Conservation (phyloP, 1,140 invertebrate genomes). For the Nephila pilipes region DNA sequence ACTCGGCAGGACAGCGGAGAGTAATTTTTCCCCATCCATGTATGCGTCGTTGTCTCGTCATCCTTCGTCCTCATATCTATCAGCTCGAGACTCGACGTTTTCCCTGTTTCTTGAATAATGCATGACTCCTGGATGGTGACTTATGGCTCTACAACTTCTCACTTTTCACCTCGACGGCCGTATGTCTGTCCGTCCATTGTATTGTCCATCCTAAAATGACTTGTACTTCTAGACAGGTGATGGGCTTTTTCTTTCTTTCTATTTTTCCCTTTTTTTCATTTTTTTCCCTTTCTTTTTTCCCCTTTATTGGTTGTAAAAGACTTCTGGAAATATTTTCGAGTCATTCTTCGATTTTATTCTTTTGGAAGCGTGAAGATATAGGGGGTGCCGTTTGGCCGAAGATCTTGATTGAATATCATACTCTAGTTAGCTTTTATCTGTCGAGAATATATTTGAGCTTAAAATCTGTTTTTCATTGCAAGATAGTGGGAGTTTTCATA, state of each 20-base stretch:
- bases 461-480: no score
- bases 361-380: no score
- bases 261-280: neutral
- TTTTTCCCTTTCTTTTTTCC: neutral
- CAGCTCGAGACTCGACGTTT: neutral
- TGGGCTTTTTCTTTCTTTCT: slow-evolving; percentile 13
- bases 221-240: slow-evolving; percentile 13
- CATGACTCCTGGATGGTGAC: slow-evolving; percentile 66
- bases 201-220: neutral
- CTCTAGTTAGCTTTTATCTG: no score
- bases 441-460: no score
- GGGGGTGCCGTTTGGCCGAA: no score
- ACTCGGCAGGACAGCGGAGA: slow-evolving; percentile 51
- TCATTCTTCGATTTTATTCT: neutral
- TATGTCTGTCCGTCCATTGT: slow-evolving; percentile 54
- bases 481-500: no score
- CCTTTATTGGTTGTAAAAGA: neutral
- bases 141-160: slow-evolving; percentile 64
- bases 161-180: slow-evolving; percentile 65
- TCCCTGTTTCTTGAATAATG: slow-evolving; percentile 68
- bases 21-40: slow-evolving; percentile 52
- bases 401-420: no score
- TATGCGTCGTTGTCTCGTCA: slow-evolving; percentile 60
- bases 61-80: neutral
- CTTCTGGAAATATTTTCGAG: neutral